phyloP scores from a whole-genome alignment of 1,140 invertebrate genomes.

The Saxidomus purpurata region DNA sequence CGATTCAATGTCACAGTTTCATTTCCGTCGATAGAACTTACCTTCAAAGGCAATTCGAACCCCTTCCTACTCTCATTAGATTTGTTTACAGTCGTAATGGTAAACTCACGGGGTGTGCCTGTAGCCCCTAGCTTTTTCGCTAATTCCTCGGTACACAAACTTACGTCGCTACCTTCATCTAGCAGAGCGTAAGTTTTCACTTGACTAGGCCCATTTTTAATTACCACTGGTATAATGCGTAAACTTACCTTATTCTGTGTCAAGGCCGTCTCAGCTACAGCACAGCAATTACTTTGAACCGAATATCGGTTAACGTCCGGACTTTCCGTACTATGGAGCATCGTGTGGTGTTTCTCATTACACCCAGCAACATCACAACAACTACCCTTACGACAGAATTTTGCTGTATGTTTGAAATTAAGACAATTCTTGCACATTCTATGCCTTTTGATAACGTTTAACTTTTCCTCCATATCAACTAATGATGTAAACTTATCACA shows the following conservation, averaged over 20 bases:
- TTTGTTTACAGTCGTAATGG: slow-evolving; percentile 33
- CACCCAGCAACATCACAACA: slow-evolving; percentile 33
- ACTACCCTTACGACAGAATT: slow-evolving; percentile 23
- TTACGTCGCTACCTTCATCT: slow-evolving; percentile 46
- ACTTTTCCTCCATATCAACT: background rate
- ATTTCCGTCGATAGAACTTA: slow-evolving; percentile 25
- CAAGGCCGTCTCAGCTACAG: too few relatives aligned
- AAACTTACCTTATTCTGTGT: slow-evolving; percentile 57
- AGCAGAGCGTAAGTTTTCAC: slow-evolving; percentile 23
- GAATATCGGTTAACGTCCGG: background rate
- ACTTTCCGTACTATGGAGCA: slow-evolving; percentile 38
- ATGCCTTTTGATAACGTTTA: slow-evolving; percentile 8
- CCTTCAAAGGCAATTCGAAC: slow-evolving; percentile 20
- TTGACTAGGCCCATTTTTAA: background rate
- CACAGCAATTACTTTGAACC: background rate
- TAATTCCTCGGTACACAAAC: slow-evolving; percentile 23
- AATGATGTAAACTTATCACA: slow-evolving; percentile 5
- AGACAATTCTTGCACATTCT: slow-evolving; percentile 47
- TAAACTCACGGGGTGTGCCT: slow-evolving; percentile 41
- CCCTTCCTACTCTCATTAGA: background rate
- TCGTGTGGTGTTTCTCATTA: slow-evolving; percentile 40
- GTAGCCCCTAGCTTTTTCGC: background rate
- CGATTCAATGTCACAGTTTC: background rate
- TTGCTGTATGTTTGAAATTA: slow-evolving; percentile 41
- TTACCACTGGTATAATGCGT: slow-evolving; percentile 23